phyloP scores from a whole-genome alignment of 2,888 invertebrate genomes.

The Heliconius cydno region DNA sequence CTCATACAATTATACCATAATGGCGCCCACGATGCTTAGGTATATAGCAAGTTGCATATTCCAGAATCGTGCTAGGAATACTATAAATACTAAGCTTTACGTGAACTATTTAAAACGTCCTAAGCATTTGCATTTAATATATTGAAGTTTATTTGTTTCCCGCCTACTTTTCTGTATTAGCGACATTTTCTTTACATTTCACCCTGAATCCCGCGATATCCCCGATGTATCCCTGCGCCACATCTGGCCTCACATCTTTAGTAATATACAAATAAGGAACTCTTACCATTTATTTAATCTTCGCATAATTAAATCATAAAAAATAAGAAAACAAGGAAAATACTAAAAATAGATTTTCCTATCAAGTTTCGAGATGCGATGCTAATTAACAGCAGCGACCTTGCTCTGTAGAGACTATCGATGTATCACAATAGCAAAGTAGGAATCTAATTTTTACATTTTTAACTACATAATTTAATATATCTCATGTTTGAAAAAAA shows the following conservation, averaged over 20 bases:
- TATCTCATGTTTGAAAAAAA: neutral
- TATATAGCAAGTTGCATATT: too few relatives aligned
- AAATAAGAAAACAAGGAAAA: constrained; percentile 7
- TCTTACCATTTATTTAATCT: neutral
- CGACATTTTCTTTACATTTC: neutral
- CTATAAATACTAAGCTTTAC: too few relatives aligned
- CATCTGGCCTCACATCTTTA: neutral
- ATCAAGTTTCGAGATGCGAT: constrained; percentile 1
- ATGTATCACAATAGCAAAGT: too few relatives aligned
- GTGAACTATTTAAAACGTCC: too few relatives aligned
- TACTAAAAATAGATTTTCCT: constrained; percentile 3
- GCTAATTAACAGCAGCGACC: neutral
- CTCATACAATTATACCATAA: too few relatives aligned
- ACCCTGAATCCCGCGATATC: neutral
- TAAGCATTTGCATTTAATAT: too few relatives aligned
- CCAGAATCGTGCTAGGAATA: too few relatives aligned
- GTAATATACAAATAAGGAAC: neutral
- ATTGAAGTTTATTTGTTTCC: too few relatives aligned
- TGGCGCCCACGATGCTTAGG: too few relatives aligned
- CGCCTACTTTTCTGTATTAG: neutral
- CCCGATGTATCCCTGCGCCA: neutral
- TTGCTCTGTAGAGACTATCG: neutral
- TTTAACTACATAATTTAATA: too few relatives aligned
- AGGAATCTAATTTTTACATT: too few relatives aligned
- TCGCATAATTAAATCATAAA: neutral